Conservation (phyloP, 2,113 vertebrate genomes). For the Morone chrysops region DNA sequence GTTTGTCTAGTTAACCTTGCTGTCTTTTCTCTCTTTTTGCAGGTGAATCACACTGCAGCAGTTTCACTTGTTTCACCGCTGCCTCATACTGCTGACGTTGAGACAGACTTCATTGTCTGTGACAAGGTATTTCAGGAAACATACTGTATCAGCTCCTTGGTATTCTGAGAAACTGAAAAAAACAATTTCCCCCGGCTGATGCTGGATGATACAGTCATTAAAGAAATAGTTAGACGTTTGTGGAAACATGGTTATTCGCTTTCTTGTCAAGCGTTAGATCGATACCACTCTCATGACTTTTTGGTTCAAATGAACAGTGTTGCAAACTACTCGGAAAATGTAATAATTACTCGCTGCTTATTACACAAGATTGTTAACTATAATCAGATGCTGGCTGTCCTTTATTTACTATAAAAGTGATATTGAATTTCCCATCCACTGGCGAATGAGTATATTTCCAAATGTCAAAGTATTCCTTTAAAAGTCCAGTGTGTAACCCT, state of each 20-base stretch:
- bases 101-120: constrained; percentile 25
- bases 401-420: too few species aligned
- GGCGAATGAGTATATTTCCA: not conserved
- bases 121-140: constrained; percentile 28
- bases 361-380: not conserved
- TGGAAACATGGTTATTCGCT: not conserved
- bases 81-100: constrained; percentile 1
- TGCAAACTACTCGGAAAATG: not conserved
- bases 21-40: constrained; percentile 27
- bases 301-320: not conserved
- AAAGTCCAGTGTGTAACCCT: too few species aligned
- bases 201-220: not conserved
- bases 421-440: not conserved
- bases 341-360: too few species aligned
- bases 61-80: not conserved
- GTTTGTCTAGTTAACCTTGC: constrained; percentile 42
- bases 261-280: not conserved
- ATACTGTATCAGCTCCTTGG: not conserved
- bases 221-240: not conserved
- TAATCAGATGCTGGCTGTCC: not conserved
- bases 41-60: constrained; percentile 26
- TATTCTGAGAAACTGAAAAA: constrained; percentile 35
- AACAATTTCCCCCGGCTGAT: constrained; percentile 9
- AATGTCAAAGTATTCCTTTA: not conserved
- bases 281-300: not conserved